Conservation (phyloP, 2,888 invertebrate species). For the Conomelus anceps region DNA sequence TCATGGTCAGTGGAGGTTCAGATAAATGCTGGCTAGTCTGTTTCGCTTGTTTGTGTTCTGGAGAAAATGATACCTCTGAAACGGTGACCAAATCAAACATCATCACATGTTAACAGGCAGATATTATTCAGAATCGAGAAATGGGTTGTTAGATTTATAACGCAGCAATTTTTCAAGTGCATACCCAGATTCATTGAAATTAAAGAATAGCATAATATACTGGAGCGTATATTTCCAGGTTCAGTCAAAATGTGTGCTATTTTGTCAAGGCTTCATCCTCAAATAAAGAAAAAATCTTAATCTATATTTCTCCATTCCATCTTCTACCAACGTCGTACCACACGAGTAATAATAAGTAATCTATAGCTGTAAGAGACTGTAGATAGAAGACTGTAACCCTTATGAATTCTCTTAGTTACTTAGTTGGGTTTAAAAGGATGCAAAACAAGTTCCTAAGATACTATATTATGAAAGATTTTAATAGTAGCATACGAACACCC, state of each 20-base stretch:
- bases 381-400: no score
- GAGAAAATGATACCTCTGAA: slow-evolving; percentile 5
- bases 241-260: neutral
- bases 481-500: no score
- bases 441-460: no score
- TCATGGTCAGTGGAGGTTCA: slow-evolving; percentile 51
- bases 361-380: no score
- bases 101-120: neutral
- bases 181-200: neutral
- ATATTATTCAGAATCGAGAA: neutral
- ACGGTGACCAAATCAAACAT: neutral
- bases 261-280: no score
- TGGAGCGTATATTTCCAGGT: neutral
- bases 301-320: no score
- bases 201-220: neutral
- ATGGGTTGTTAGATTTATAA: neutral
- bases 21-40: neutral
- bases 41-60: slow-evolving; percentile 4
- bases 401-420: no score
- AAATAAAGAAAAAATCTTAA: no score
- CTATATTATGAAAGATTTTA: no score
- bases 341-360: no score
- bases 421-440: no score
- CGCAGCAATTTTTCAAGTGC: neutral
- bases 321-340: no score